phyloP scores from a whole-genome alignment of 2,797 vertebrate species.

The Falco novaeseelandiae region DNA sequence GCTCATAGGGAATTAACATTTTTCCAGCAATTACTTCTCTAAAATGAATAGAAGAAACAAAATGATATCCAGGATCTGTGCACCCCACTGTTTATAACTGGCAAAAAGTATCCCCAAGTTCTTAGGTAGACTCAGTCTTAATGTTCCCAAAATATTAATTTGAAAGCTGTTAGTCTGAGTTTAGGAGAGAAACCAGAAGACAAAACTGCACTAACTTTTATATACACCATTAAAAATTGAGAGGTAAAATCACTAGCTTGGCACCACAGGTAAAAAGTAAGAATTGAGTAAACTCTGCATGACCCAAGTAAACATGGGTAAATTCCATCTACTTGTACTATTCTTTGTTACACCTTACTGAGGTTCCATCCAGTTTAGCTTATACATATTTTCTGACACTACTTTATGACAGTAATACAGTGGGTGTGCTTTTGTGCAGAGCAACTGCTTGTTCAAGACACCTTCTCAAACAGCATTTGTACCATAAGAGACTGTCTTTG shows the following conservation, averaged over 20 bases:
- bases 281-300: not conserved
- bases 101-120: not conserved
- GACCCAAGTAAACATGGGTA: not conserved
- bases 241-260: not conserved
- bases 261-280: not conserved
- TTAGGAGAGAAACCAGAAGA: not conserved
- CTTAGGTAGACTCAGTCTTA: not conserved
- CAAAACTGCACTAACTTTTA: not conserved
- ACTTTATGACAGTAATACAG: not conserved
- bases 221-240: not conserved
- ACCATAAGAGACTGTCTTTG: not conserved
- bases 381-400: not conserved
- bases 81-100: not conserved
- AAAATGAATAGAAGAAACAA: not conserved
- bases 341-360: not conserved
- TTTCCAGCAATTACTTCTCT: not conserved
- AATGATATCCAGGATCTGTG: not conserved
- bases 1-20: not conserved
- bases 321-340: not conserved
- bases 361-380: not conserved
- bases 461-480: not conserved
- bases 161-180: not conserved
- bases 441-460: not conserved
- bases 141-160: not conserved
- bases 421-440: not conserved